Percentiles rank a stretch among this genome's conserved stretches.
These are phyloP conservation scores for Sebastes oblongus DNA, from an alignment of 2,797 vertebrate species.

Conservation along the genomic window DNA sequence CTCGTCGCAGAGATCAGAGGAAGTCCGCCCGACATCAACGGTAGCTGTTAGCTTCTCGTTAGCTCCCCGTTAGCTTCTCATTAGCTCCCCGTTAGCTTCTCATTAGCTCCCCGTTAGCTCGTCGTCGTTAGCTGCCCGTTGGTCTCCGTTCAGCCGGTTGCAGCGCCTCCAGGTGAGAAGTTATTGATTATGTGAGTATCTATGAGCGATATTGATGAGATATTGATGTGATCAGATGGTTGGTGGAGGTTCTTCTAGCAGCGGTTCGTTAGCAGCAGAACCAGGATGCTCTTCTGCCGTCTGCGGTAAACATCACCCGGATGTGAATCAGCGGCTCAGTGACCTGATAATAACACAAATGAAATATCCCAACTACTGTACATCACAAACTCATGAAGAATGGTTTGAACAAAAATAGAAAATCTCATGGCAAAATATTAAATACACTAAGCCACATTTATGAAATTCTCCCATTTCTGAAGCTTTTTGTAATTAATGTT, in stretches of 20 bases:
- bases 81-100: constrained; percentile 15
- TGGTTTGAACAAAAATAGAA: not conserved
- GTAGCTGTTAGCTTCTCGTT: constrained; percentile 25
- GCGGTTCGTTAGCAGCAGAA: constrained; percentile 38
- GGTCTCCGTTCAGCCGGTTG: not conserved
- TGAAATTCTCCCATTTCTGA: too few species aligned
- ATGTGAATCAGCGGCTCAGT: constrained; percentile 43
- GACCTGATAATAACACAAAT: not conserved
- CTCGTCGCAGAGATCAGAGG: constrained; percentile 64
- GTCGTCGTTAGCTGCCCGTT: not conserved
- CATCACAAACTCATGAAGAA: not conserved
- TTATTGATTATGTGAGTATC: not conserved
- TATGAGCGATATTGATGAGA: not conserved
- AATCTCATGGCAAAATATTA: too few species aligned
- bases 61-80: constrained; percentile 1
- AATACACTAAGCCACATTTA: too few species aligned
- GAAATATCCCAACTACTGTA: not conserved
- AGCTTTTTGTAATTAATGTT: too few species aligned
- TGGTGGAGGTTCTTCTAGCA: constrained; percentile 29
- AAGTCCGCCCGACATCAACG: constrained; percentile 61
- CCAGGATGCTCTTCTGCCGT: constrained; percentile 35
- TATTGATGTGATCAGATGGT: not conserved
- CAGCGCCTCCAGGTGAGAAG: not conserved
- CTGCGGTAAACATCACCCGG: constrained; percentile 70
- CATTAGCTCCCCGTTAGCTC: not conserved